Conservation (phyloP, 2,113 vertebrate species). For the Malurus cyaneus region DNA sequence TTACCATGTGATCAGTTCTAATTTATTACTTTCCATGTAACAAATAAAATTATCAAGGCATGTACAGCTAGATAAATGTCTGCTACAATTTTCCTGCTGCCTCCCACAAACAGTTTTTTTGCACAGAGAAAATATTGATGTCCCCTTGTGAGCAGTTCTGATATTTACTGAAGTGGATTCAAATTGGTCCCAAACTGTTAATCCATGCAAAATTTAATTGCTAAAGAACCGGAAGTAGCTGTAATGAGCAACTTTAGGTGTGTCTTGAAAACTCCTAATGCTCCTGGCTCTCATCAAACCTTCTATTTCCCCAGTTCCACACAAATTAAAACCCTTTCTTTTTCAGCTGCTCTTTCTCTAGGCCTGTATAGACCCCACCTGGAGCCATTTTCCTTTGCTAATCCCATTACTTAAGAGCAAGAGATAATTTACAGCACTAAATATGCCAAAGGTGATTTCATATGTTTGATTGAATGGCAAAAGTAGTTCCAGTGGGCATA, state of each 20-base stretch:
- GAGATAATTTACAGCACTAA: neutral
- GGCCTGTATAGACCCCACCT: neutral
- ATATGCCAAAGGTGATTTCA: neutral
- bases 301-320: neutral
- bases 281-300: neutral
- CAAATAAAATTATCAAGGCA: neutral
- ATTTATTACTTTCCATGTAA: neutral
- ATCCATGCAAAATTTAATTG: neutral
- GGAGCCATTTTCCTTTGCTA: constrained; percentile 14
- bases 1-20: neutral
- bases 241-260: neutral
- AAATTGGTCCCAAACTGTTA: neutral
- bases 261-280: neutral
- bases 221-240: neutral
- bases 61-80: neutral
- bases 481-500: neutral
- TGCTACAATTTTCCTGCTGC: neutral
- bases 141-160: neutral
- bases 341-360: neutral
- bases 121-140: neutral
- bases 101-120: neutral
- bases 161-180: neutral
- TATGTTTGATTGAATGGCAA: neutral
- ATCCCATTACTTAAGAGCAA: neutral
- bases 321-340: neutral